phyloP scores from a whole-genome alignment of 1,140 invertebrate species.

The Schlechtendalia chinensis region DNA sequence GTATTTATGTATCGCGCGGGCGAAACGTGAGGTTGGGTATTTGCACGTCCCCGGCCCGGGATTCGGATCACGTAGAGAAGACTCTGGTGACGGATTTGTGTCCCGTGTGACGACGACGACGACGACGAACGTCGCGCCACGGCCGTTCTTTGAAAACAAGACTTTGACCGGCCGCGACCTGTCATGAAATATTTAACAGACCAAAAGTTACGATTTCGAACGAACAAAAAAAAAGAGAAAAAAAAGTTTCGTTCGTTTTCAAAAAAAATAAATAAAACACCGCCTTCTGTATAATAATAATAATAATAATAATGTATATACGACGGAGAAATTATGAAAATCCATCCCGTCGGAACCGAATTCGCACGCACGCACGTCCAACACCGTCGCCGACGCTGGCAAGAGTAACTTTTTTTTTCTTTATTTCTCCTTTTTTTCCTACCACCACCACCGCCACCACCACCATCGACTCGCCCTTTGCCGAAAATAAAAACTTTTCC shows the following conservation, averaged over 20 bases:
- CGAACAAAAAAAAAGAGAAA: constrained; percentile 15
- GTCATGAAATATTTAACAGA: constrained; percentile 50
- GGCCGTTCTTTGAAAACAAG: neutral
- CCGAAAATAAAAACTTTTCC: constrained; percentile 43
- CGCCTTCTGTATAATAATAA: constrained; percentile 17
- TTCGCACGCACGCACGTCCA: constrained; percentile 41
- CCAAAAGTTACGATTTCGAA: constrained; percentile 18
- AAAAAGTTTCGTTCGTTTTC: constrained; percentile 12
- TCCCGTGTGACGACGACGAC: neutral
- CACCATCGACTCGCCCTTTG: constrained; percentile 29
- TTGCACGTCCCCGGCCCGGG: too few species aligned
- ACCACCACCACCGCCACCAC: too few species aligned
- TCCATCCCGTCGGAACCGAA: constrained; percentile 12
- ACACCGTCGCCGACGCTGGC: neutral
- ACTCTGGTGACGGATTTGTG: neutral
- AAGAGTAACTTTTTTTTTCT: constrained; percentile 8
- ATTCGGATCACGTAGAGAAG: constrained; percentile 39
- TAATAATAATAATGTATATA: constrained; percentile 13
- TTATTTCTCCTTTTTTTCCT: neutral
- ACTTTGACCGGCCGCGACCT: constrained; percentile 34
- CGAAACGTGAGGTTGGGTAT: too few species aligned
- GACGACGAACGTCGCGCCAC: too few species aligned
- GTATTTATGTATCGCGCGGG: neutral
- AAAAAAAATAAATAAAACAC: constrained; percentile 22
- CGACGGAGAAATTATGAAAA: constrained; percentile 46